phyloP scores from a whole-genome alignment of 2,113 vertebrate genomes.

The Tricholaema leucomelas region DNA sequence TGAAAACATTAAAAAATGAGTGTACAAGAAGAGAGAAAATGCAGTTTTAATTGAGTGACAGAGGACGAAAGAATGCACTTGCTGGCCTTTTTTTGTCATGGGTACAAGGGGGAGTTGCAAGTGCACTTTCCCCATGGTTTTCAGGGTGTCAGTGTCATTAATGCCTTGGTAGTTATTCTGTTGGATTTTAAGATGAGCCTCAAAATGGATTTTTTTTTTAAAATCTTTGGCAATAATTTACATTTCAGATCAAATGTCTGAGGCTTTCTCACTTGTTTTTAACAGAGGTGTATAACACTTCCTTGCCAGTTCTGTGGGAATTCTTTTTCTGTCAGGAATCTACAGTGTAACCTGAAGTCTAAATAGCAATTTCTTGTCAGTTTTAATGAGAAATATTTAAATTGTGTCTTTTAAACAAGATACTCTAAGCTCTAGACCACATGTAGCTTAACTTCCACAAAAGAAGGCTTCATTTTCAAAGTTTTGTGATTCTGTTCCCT shows the following conservation, averaged over 20 bases:
- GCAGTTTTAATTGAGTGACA: neutral
- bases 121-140: neutral
- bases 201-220: neutral
- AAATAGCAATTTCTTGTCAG: neutral
- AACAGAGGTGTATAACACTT: neutral
- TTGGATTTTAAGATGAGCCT: neutral
- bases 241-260: neutral
- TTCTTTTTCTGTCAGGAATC: neutral
- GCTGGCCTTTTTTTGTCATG: neutral
- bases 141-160: neutral
- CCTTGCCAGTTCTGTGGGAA: neutral
- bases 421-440: neutral
- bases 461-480: neutral
- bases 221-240: neutral
- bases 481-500: neutral
- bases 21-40: neutral
- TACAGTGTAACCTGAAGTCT: neutral
- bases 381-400: neutral
- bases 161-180: neutral
- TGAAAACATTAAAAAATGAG: neutral
- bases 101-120: neutral
- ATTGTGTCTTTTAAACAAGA: neutral
- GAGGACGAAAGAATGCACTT: neutral
- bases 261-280: neutral
- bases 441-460: neutral